Evolutionary conservation across 37 sponge, comb jelly and placozoan genomes (phyloP).

Genomic region (Chondrilla cf. caribensis): DNA sequence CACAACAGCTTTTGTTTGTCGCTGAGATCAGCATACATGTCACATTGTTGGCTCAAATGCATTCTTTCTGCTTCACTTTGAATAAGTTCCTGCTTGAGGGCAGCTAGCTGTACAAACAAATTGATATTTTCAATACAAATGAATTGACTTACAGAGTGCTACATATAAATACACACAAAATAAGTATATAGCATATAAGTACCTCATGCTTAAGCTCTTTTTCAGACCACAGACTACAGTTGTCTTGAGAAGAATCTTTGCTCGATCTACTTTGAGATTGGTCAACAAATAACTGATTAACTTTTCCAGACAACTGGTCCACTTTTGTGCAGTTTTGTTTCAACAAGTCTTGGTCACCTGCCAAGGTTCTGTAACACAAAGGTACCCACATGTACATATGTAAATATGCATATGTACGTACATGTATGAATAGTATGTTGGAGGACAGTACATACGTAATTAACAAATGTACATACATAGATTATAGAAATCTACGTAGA

Average conservation of each 20-base stretch:
- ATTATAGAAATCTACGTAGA: background rate
- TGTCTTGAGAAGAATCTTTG: too few species aligned
- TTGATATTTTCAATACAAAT: background rate
- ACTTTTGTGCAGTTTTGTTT: background rate
- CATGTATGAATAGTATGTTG: background rate
- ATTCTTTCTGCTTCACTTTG: background rate
- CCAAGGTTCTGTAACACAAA: background rate
- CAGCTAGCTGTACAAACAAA: background rate
- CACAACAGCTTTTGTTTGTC: background rate
- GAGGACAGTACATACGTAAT: background rate
- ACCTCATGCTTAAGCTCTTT: too few species aligned
- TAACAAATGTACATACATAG: background rate
- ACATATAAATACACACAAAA: background rate
- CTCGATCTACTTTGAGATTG: too few species aligned
- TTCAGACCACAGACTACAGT: too few species aligned
- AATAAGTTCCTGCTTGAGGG: background rate
- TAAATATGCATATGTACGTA: slow-evolving; percentile 12
- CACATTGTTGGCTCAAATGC: background rate
- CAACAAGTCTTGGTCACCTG: background rate
- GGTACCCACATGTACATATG: background rate
- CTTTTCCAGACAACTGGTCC: background rate
- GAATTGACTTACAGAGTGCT: background rate
- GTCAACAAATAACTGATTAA: too few species aligned
- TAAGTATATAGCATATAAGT: background rate
- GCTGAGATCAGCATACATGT: background rate